Evolutionary conservation across 2,888 invertebrate species (phyloP), one percentile per base, ranked within the genome.

Genomic region (Ceraclea dissimilis): DNA sequence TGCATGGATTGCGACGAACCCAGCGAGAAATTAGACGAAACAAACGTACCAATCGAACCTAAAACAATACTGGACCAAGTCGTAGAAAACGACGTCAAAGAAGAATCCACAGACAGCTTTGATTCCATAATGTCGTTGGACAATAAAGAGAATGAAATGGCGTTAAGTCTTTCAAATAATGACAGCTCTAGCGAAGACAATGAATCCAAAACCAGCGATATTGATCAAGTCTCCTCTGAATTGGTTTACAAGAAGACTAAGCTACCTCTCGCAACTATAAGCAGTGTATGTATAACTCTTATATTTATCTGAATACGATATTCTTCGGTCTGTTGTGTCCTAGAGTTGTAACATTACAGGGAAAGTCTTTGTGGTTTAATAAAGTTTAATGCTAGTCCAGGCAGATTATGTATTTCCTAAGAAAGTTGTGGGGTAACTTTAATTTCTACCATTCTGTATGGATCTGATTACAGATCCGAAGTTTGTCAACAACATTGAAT

Each of bases 191-290:
- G 58, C 18, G 51, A 49, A 17, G 57, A 57, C 26, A 33, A n/a
- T 16, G 52, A 74, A 64, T 68, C 66, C 17, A 77, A 77, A 62
- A 71, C 73, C 1, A 75, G 74, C 69, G 76, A 76, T 64, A 76
- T 75, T 63, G 76, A 77, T 63, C 74, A 69, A 57, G 11, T 34
- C 13, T n/a, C n/a, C n/a, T 69, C 73, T 68, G 76, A 76, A 57
- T 66, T 76, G 48, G 67, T 76, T 33, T 74, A 69, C 63, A 76
- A 74, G 64, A 65, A 70, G 46, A 65, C 70, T 63, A 77, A 76
- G 66, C 73, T 52, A 18, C 57, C 74, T 39, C 64, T 77, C 39
- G 65, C 72, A 21, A 76, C 77, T 61, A 74, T 76, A 50, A 74
- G 75, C 39, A 78, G 77, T 69, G 78, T 78, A 69, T 69, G 74